Percentiles rank a stretch among this genome's conserved stretches.
These are phyloP conservation scores for Netelia inedita DNA, from an alignment of 2,888 invertebrate genomes.

Conservation along the genomic window DNA sequence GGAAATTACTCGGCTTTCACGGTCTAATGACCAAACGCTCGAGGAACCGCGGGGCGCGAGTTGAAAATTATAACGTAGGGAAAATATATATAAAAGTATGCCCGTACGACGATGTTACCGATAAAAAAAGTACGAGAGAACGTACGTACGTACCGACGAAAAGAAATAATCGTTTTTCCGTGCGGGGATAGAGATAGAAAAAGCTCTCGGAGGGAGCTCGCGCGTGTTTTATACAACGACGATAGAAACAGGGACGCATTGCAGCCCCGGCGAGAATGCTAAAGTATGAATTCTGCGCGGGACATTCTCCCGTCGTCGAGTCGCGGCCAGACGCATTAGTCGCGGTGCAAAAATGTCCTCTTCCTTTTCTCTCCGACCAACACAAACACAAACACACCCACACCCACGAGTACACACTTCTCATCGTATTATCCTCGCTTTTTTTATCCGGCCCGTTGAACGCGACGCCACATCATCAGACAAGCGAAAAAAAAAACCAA, in stretches of 20 bases:
- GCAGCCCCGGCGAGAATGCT: conserved; percentile 57
- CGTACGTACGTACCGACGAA: conserved; percentile 48
- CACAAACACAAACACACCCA: not conserved
- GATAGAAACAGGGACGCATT: conserved; percentile 54
- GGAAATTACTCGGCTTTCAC: conserved; percentile 65
- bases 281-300: conserved; percentile 67
- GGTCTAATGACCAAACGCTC: conserved; percentile 67
- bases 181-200: not conserved
- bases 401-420: conserved; percentile 16
- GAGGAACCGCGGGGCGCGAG: conserved; percentile 34
- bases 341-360: conserved; percentile 72
- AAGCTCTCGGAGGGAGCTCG: conserved; percentile 12
- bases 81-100: conserved; percentile 43
- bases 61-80: conserved; percentile 55
- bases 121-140: conserved; percentile 57
- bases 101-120: conserved; percentile 47
- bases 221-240: conserved; percentile 12
- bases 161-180: conserved; percentile 67
- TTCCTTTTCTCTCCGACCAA: conserved; percentile 33
- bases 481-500: conserved; percentile 2
- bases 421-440: conserved; percentile 55
- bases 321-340: conserved; percentile 69
- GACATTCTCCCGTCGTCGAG: conserved; percentile 68
- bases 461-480: conserved; percentile 63
- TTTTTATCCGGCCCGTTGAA: conserved; percentile 56